phyloP scores from a whole-genome alignment of 2,113 vertebrate genomes.

The Piliocolobus tephrosceles region DNA sequence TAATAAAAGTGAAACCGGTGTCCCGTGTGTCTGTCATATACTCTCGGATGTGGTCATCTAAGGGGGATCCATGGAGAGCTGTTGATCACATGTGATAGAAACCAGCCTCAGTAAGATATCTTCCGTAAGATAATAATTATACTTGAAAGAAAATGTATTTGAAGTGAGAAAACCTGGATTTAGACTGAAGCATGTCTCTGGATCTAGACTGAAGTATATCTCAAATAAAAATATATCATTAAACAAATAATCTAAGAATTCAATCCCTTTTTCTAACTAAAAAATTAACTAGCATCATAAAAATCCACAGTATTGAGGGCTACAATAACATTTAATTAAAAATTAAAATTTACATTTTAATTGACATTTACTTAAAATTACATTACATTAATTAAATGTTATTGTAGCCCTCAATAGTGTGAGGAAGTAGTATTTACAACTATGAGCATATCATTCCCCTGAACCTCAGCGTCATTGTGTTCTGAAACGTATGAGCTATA shows the following conservation, averaged over 20 bases:
- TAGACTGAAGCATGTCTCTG: neutral
- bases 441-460: neutral
- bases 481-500: neutral
- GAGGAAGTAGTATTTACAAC: neutral
- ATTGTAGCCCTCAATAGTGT: neutral
- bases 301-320: too few species aligned
- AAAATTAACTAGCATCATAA: too few species aligned
- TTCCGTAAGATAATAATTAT: neutral
- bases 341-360: too few species aligned
- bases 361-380: too few species aligned
- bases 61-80: neutral
- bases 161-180: neutral
- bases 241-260: neutral
- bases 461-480: neutral
- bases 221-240: neutral
- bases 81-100: neutral
- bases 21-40: rapidly evolving
- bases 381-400: neutral
- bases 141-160: neutral
- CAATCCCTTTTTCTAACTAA: neutral
- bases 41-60: rapidly evolving
- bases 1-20: neutral
- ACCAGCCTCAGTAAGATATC: neutral
- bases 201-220: neutral
- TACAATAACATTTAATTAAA: too few species aligned